Conservation (phyloP, 2,888 invertebrate species). For the Drosophila mercatorum region DNA sequence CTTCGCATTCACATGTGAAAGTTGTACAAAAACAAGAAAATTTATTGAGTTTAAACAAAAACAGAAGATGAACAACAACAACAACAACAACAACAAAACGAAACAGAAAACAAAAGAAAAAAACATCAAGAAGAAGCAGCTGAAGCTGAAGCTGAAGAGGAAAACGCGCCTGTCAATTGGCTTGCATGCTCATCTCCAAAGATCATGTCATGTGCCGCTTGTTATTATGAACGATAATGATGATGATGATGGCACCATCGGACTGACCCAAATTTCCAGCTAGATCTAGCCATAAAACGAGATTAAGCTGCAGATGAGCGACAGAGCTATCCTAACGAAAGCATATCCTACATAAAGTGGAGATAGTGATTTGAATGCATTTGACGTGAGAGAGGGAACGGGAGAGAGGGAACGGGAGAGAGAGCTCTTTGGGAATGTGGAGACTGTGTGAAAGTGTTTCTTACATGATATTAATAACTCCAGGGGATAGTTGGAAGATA, state of each 20-base stretch:
- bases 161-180: constrained; percentile 46
- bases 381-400: not conserved
- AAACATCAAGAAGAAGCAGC: constrained; percentile 19
- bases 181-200: constrained; percentile 53
- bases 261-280: constrained; percentile 50
- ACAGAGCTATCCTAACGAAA: constrained; percentile 18
- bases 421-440: no score
- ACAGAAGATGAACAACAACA: constrained; percentile 25
- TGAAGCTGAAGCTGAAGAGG: constrained; percentile 8
- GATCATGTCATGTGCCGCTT: constrained; percentile 66
- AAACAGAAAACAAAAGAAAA: constrained; percentile 23
- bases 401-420: no score
- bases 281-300: constrained; percentile 14
- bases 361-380: not conserved
- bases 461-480: not conserved
- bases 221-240: constrained; percentile 57
- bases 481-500: no score
- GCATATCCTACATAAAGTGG: constrained; percentile 12
- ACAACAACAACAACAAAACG: constrained; percentile 14
- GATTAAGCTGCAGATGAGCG: constrained; percentile 19
- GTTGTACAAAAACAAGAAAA: constrained; percentile 70
- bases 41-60: constrained; percentile 62
- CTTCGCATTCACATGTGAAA: constrained; percentile 71
- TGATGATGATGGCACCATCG: constrained; percentile 43
- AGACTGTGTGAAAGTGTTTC: constrained; percentile 1